Percentiles rank a stretch among this genome's conserved stretches.
phyloP scores from a whole-genome alignment of 2,797 vertebrate genomes.

The Oryzias dopingdopingensis region DNA sequence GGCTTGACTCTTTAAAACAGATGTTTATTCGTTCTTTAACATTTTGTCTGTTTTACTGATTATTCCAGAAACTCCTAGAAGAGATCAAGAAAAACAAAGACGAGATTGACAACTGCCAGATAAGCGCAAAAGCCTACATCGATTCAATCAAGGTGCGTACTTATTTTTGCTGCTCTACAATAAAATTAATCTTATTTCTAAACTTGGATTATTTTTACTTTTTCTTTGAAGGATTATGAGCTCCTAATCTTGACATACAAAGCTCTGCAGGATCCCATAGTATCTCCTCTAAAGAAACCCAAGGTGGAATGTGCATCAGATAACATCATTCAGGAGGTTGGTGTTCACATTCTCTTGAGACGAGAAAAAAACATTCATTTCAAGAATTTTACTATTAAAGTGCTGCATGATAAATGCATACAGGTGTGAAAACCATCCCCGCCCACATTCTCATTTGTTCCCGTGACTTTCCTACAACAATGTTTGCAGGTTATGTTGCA shows the following conservation, averaged over 20 bases:
- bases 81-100: constrained; percentile 87
- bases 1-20: background rate
- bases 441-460: too few species aligned
- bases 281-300: constrained; percentile 89
- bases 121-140: constrained; percentile 89
- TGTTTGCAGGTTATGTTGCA: too few species aligned
- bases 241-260: constrained; percentile 91
- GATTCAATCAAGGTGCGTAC: constrained; percentile 88
- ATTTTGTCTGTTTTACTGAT: background rate
- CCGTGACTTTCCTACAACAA: too few species aligned
- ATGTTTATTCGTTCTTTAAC: background rate
- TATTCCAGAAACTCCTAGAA: constrained; percentile 84
- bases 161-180: too few species aligned
- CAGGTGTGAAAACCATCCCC: too few species aligned
- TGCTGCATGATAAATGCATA: too few species aligned
- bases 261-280: constrained; percentile 87
- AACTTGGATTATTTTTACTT: background rate
- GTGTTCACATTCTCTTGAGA: background rate
- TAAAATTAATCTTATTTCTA: too few species aligned
- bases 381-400: too few species aligned
- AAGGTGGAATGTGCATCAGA: constrained; percentile 90
- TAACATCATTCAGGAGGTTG: constrained; percentile 91
- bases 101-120: constrained; percentile 89
- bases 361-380: too few species aligned
- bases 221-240: constrained; percentile 85